These are phyloP conservation scores for Ips typographus DNA, from an alignment of 1,140 invertebrate genomes.

Conservation along the genomic window DNA sequence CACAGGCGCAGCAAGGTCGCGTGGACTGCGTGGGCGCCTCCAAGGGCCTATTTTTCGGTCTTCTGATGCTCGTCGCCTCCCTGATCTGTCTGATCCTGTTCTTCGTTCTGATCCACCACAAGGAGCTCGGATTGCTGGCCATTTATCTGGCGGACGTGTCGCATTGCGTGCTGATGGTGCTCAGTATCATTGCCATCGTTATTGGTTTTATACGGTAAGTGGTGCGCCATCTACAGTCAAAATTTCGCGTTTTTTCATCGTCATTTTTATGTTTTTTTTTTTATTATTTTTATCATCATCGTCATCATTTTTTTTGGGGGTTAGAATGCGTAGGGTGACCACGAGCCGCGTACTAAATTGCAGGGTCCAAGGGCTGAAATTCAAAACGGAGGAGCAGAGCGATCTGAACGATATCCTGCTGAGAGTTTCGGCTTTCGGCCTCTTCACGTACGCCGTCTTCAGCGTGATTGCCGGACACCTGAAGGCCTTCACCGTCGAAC, in stretches of 20 bases:
- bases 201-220: slow-evolving; percentile 83
- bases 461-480: slow-evolving; percentile 88
- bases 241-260: background rate
- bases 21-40: slow-evolving; percentile 92
- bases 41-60: slow-evolving; percentile 91
- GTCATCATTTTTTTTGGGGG: background rate
- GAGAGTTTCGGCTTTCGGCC: slow-evolving; percentile 86
- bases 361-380: slow-evolving; percentile 84
- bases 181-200: slow-evolving; percentile 85
- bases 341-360: slow-evolving; percentile 45
- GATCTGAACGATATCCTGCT: slow-evolving; percentile 88
- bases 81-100: slow-evolving; percentile 91
- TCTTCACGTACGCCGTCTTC: slow-evolving; percentile 91
- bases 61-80: slow-evolving; percentile 85
- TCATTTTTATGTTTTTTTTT: background rate
- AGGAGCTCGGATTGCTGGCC: slow-evolving; percentile 75
- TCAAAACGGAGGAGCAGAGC: slow-evolving; percentile 84
- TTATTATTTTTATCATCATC: background rate
- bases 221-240: background rate
- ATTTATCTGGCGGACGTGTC: slow-evolving; percentile 89
- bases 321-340: background rate
- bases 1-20: slow-evolving; percentile 74
- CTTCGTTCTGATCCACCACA: slow-evolving; percentile 87
- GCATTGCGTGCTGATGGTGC: slow-evolving; percentile 82
- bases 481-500: slow-evolving; percentile 79